Conservation (phyloP, 2,888 invertebrate genomes). For the Apotomis betuletana region DNA sequence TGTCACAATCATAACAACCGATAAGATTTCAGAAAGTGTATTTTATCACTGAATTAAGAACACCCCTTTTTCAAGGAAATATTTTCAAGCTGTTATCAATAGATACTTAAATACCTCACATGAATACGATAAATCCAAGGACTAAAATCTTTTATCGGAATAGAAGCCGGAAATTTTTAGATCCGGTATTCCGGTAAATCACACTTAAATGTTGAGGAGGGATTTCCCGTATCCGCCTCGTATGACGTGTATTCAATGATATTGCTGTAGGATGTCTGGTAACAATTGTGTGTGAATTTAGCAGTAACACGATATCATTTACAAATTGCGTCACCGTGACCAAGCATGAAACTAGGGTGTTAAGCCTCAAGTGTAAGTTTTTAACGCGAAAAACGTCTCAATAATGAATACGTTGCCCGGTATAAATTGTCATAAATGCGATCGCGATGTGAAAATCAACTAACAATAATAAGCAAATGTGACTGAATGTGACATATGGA, state of each 20-base stretch:
- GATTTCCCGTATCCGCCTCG: slow-evolving; percentile 29
- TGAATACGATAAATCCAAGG: slow-evolving; percentile 1
- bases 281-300: slow-evolving; percentile 3
- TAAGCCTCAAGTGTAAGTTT: too few relatives aligned
- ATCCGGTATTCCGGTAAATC: slow-evolving; percentile 37
- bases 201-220: slow-evolving; percentile 28
- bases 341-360: too few relatives aligned
- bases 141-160: slow-evolving; percentile 32
- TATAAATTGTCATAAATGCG: too few relatives aligned
- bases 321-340: too few relatives aligned
- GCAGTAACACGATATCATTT: not conserved
- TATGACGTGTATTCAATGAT: slow-evolving; percentile 21
- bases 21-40: slow-evolving; percentile 4
- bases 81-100: slow-evolving; percentile 6
- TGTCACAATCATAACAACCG: slow-evolving; percentile 9
- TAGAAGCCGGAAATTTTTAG: slow-evolving; percentile 24
- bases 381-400: too few relatives aligned
- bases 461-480: too few relatives aligned
- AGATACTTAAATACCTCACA: slow-evolving; percentile 15
- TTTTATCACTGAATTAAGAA: slow-evolving; percentile 10
- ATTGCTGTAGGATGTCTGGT: slow-evolving; percentile 20
- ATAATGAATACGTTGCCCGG: too few relatives aligned
- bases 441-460: too few relatives aligned
- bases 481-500: too few relatives aligned
- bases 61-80: slow-evolving; percentile 6